Conservation (phyloP, 2,888 invertebrate genomes). For the Branchipolynoe longqiensis region DNA sequence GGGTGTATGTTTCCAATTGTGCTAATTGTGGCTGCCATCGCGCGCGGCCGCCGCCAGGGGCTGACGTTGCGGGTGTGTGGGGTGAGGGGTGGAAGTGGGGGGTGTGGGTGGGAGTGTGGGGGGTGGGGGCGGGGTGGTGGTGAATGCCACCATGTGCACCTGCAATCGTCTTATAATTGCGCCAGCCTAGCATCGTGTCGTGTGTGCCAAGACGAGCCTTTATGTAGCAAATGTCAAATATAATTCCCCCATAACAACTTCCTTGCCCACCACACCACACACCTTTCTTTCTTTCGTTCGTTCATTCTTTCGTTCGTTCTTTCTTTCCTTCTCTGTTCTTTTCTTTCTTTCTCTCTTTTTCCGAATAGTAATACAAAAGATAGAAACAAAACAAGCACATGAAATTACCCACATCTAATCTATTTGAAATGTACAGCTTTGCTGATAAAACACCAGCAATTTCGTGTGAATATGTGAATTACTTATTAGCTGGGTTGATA, state of each 20-base stretch:
- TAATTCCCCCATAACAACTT: neutral
- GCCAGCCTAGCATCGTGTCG: no score
- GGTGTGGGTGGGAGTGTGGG: neutral
- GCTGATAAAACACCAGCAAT: no score
- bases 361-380: no score
- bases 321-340: no score
- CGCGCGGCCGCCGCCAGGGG: neutral
- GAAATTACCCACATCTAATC: no score
- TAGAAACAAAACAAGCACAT: no score
- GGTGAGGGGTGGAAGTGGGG: neutral
- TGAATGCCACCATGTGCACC: slow-evolving; percentile 10
- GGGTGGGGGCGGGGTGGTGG: neutral
- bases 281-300: neutral
- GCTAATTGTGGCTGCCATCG: slow-evolving; percentile 44
- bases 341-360: no score
- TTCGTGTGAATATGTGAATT: no score
- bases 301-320: no score
- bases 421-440: no score
- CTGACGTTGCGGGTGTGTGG: neutral
- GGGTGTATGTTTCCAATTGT: slow-evolving; percentile 54
- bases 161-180: slow-evolving; percentile 42
- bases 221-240: slow-evolving; percentile 18
- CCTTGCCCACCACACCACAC: neutral
- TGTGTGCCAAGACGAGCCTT: neutral
- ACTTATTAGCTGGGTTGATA: no score